Evolutionary conservation across 1,140 invertebrate genomes (phyloP), one percentile per base, ranked within the genome.

Genomic region (Cydia fagiglandana): DNA sequence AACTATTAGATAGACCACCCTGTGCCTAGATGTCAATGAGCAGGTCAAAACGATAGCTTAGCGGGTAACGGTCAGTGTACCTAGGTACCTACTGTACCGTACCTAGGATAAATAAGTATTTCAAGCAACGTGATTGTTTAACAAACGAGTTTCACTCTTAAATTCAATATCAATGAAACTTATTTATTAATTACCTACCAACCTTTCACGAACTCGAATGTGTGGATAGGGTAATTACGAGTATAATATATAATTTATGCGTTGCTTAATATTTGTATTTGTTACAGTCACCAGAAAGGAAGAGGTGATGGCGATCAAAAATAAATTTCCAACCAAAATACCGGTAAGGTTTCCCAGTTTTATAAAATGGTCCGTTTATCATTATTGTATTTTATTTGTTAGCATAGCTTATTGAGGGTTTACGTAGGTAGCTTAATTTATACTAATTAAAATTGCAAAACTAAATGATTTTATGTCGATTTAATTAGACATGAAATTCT

Each of bases 321-420:
- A 86, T 75, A 94, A 93, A 89, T 95, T 94, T 84, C 94, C 94
- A 12, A 94, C 91, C 4, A 95, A 95, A 94, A 91, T 94, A 84
- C 94, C 94, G 78, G 94, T 95, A 92, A 94, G 94, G 24, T 61
- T 10, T 61, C 9, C 9, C 4, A 24, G 9, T n/a, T 24, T 61
- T 12, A 10, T 17, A 61, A 9, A 80, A 41, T 50, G 17, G 38
- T 38, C 38, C 38, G 2, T 41, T 41, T 9, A 9, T 38, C 38
- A 41, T 41, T 41, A 41, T n/a, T 13, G 47, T 45, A 68, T n/a
- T 17, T 45, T 20, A 73, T 45, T 61, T 75, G 15, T 64, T 75
- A 64, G 20, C 7, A 15, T 47, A 15, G 20, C 7, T 47, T 47
- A 15, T 45, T 45, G 10, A 45, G 5, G 6, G 34, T 34, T 34